Evolutionary conservation across 2,888 invertebrate species (phyloP).

Genomic region (Shargacucullia verbasci): DNA sequence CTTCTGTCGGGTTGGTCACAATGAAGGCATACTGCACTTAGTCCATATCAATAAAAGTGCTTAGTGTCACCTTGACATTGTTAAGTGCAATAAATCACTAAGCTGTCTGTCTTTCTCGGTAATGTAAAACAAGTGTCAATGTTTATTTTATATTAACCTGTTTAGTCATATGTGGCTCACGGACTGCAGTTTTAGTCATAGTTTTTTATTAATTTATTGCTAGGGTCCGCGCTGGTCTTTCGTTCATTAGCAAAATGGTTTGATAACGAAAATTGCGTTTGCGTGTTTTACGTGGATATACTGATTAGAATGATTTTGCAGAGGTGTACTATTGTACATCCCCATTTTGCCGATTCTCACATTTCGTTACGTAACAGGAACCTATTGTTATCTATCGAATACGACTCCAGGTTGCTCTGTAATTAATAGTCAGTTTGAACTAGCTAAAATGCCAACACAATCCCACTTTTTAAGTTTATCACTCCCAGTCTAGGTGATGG

Average conservation of each 20-base stretch:
- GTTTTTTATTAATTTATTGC: neutral
- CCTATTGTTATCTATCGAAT: too few relatives aligned
- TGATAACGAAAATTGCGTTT: too few relatives aligned
- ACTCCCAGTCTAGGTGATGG: conserved; percentile 1
- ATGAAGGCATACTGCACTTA: conserved; percentile 24
- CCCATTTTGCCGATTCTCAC: too few relatives aligned
- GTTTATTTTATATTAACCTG: conserved; percentile 36
- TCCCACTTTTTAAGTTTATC: conserved; percentile 8
- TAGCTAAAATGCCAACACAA: too few relatives aligned
- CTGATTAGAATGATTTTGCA: too few relatives aligned
- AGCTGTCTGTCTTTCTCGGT: conserved; percentile 25
- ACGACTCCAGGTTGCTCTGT: too few relatives aligned
- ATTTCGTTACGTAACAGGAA: too few relatives aligned
- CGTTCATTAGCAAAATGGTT: too few relatives aligned
- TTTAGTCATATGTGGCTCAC: conserved; percentile 8
- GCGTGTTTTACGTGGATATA: too few relatives aligned
- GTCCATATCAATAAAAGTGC: conserved; percentile 42
- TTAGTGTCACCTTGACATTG: conserved; percentile 51
- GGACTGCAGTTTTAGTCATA: neutral
- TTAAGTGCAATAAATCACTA: conserved; percentile 33
- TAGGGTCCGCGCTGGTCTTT: neutral
- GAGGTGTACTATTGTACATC: too few relatives aligned
- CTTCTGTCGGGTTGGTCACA: conserved; percentile 27
- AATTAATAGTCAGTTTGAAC: too few relatives aligned
- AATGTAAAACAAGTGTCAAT: conserved; percentile 23